Evolutionary conservation across 2,888 invertebrate species (phyloP), one percentile per base, ranked within the genome.

Genomic region (Chrysina gloriosa): DNA sequence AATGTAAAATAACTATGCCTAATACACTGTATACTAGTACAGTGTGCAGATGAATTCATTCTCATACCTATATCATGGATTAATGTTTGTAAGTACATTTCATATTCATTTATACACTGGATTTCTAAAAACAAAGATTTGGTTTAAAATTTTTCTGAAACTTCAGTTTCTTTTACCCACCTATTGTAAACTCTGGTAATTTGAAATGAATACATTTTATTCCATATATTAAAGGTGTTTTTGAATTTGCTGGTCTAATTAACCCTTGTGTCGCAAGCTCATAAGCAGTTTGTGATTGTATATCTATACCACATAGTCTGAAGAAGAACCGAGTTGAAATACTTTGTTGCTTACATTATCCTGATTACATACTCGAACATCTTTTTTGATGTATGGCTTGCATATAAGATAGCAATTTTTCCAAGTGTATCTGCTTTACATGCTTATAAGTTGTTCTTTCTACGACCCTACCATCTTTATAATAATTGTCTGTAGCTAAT

Each of bases 211-310:
- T 88, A 82, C 96, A 92, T 81, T 92, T 94, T 25, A 98, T 88
- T 23, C 92, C 90, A 82, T 97, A 98, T 21, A 98, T 78, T 27
- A 97, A 84, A 0, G 96, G 93, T 21, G 90, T 84, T 68, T 90
- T 89, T 34, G 85, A 86, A 66, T 87, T 83, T 0, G 85, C 84
- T 0, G 98, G 96, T 67, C 96, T 85, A 2, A 97, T 87, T 0
- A 91, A 86, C 0, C 98, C 98, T 80, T 90, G 85, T 0, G 89
- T 85, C 4, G 97, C 97, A 67, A 98, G 78, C 67, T 98, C 95
- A 82, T 95, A 98, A 6, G 96, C 96, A 45, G 91, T 89, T 82
- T 98, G 94, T 39, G 94, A 94, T 76, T 94, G 90, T 70, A 93
- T 86, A 79, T 94, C 90, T 0, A 97, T 88, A 21, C 96, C 96